These are phyloP conservation scores for Masticophis lateralis DNA, from an alignment of 2,797 vertebrate genomes.

Conservation along the genomic window DNA sequence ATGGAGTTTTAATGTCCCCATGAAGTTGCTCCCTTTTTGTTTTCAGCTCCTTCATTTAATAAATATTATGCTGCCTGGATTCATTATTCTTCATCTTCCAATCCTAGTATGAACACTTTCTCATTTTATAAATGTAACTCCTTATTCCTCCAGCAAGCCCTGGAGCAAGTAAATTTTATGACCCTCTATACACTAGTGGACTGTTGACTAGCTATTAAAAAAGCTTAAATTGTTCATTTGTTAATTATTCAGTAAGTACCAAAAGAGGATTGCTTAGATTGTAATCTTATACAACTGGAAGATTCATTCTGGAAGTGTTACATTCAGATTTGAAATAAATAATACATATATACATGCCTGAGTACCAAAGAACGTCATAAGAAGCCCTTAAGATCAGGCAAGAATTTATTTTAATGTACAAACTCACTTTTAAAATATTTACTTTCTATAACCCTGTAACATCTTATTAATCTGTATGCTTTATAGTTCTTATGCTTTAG, in stretches of 20 bases:
- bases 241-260: neutral
- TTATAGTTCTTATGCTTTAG: conserved; percentile 14
- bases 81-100: neutral
- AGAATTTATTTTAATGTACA: neutral
- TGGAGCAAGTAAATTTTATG: neutral
- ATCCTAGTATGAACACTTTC: neutral
- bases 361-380: neutral
- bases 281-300: neutral
- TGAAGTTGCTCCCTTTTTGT: neutral
- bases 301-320: neutral
- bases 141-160: neutral
- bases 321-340: neutral
- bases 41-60: neutral
- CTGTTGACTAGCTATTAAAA: neutral
- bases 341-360: neutral
- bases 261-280: neutral
- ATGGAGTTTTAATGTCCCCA: neutral
- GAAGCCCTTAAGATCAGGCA: neutral
- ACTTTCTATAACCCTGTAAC: neutral
- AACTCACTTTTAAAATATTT: conserved; percentile 13
- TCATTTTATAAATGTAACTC: neutral
- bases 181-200: neutral
- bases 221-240: neutral
- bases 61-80: neutral
- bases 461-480: neutral